Conservation (phyloP, 2,797 vertebrate genomes). For the Lepus townsendii region DNA sequence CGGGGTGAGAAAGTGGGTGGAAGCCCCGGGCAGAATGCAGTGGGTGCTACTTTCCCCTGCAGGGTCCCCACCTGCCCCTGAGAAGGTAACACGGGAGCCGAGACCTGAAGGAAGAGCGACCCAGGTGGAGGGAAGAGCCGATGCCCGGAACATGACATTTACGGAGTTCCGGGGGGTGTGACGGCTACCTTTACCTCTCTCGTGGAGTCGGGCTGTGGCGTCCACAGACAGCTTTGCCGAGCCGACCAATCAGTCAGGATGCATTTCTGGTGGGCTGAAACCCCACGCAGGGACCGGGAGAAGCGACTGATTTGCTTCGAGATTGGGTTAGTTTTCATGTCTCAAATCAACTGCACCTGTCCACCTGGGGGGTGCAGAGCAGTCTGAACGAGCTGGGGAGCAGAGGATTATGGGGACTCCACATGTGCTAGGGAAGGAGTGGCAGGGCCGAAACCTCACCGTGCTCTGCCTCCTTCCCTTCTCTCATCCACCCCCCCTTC, state of each 20-base stretch:
- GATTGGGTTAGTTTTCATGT: constrained; percentile 32
- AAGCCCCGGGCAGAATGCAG: no score
- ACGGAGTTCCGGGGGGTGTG: background rate
- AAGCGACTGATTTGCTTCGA: background rate
- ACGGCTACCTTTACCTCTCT: background rate
- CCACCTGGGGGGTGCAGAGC: constrained; percentile 11
- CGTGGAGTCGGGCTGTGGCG: background rate
- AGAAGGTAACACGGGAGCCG: background rate
- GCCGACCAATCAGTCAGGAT: background rate
- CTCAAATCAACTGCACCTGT: constrained; percentile 56
- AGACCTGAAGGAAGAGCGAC: background rate
- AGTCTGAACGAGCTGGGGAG: background rate
- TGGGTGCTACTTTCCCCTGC: background rate
- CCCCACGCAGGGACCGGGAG: background rate
- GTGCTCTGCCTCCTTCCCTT: no score
- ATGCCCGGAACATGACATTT: background rate
- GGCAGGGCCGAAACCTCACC: background rate
- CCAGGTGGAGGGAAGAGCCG: background rate
- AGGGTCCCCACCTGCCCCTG: background rate
- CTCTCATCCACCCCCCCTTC: background rate
- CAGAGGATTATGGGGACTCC: background rate
- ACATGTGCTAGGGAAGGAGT: background rate
- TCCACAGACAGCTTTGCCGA: background rate
- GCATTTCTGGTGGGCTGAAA: background rate
- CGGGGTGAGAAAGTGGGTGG: background rate